Conservation (phyloP, 92 coral and sea anemone genomes). For the Umimayanthus kanabou region DNA sequence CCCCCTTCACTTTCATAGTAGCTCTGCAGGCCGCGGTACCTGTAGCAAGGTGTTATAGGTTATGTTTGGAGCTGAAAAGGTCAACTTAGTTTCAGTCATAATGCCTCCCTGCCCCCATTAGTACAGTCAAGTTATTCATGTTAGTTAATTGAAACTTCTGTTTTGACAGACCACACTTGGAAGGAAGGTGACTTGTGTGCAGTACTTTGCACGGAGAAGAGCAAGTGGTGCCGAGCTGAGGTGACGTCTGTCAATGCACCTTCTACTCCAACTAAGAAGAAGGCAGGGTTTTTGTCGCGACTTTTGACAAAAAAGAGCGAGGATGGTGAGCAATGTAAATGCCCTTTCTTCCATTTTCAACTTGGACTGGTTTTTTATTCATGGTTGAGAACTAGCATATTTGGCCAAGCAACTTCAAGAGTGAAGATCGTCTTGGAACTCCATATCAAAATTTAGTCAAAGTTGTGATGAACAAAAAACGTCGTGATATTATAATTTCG, state of each 20-base stretch:
- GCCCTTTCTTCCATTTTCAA: neutral
- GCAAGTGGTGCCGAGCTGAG: conserved; percentile 38
- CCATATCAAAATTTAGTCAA: too few species aligned
- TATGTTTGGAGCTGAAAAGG: neutral
- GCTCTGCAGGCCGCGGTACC: too few species aligned
- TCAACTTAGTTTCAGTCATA: too few species aligned
- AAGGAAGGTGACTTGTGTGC: conserved; percentile 39
- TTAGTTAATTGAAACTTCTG: neutral
- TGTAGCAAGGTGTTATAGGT: neutral
- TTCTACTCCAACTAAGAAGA: conserved; percentile 32
- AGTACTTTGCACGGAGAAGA: neutral
- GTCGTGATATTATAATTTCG: too few species aligned
- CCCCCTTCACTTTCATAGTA: too few species aligned
- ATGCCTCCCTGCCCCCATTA: too few species aligned
- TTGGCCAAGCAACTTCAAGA: neutral
- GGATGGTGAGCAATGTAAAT: conserved; percentile 10
- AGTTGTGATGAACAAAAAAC: too few species aligned
- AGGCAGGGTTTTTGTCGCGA: conserved; percentile 38
- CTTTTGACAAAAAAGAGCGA: conserved; percentile 33
- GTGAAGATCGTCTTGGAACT: neutral
- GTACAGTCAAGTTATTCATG: neutral
- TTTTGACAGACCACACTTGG: conserved; percentile 16
- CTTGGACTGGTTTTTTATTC: neutral
- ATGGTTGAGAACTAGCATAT: neutral
- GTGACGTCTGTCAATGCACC: conserved; percentile 7